A percentile compares a stretch with the other conserved stretches of the same genome.
Evolutionary conservation across 1,140 invertebrate species (phyloP).

Genomic region (Drosophila guanche): DNA sequence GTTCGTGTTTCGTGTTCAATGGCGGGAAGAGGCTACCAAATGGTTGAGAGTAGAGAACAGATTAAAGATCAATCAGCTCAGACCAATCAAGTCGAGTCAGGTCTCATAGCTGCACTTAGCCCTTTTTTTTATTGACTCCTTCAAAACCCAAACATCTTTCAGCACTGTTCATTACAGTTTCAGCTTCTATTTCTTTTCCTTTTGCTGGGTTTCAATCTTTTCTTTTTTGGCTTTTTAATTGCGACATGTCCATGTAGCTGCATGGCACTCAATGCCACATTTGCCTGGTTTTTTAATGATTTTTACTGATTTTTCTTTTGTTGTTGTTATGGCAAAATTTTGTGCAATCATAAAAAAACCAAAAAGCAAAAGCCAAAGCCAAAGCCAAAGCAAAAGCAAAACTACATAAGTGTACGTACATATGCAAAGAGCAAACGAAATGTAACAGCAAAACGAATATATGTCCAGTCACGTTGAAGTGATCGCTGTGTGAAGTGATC

Average conservation of each 20-base stretch:
- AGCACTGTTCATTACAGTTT: conserved; percentile 32
- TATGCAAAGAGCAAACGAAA: conserved; percentile 30
- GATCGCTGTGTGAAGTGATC: neutral
- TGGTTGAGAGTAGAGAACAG: too few species aligned
- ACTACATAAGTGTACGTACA: conserved; percentile 24
- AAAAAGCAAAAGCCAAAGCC: conserved; percentile 7
- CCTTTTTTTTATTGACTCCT: neutral
- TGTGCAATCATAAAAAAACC: conserved; percentile 25
- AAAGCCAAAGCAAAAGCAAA: neutral
- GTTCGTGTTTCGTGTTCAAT: neutral
- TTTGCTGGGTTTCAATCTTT: conserved; percentile 30
- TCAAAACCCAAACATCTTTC: conserved; percentile 20
- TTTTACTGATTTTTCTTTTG: conserved; percentile 28
- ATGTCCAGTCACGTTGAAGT: conserved; percentile 35
- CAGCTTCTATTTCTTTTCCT: neutral
- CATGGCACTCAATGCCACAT: conserved; percentile 49
- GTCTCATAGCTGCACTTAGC: too few species aligned
- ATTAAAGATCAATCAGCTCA: too few species aligned
- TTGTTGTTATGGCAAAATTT: too few species aligned
- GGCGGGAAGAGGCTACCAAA: too few species aligned
- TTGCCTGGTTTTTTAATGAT: conserved; percentile 16
- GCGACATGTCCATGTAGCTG: conserved; percentile 38
- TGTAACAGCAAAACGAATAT: neutral
- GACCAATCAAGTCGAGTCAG: too few species aligned
- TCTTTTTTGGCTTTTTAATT: conserved; percentile 42